Evolutionary conservation across 2,888 invertebrate genomes (phyloP).

Genomic region (Dryomyza anilis): DNA sequence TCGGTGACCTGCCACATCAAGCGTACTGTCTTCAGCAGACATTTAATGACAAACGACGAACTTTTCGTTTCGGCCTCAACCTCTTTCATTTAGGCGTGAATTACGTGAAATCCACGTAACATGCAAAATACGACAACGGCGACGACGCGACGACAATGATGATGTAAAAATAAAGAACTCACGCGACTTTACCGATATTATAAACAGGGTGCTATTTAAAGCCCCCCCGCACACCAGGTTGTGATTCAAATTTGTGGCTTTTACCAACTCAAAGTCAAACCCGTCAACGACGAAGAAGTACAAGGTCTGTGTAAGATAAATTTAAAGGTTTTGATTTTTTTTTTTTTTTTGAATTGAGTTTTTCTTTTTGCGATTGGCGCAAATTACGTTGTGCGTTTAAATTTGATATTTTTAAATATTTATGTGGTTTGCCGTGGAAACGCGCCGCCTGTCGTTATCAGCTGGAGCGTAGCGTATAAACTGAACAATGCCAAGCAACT

Average conservation of each 20-base stretch:
- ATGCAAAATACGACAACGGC: not conserved
- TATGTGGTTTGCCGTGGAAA: too few species aligned
- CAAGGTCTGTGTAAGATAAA: not conserved
- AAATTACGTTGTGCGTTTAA: too few species aligned
- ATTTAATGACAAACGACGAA: slow-evolving; percentile 56
- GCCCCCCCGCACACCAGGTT: not conserved
- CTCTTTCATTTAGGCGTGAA: slow-evolving; percentile 31
- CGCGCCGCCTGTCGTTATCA: too few species aligned
- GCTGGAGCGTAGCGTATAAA: too few species aligned
- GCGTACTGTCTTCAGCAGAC: slow-evolving; percentile 55
- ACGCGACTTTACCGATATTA: too few species aligned
- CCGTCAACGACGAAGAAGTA: not conserved
- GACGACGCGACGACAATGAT: not conserved
- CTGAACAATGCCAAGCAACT: too few species aligned
- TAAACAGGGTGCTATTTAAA: too few species aligned
- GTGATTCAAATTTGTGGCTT: not conserved
- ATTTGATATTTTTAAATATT: too few species aligned
- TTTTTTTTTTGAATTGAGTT: not conserved
- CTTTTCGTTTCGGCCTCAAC: slow-evolving; percentile 30
- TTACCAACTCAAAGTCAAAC: not conserved
- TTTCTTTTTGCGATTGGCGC: too few species aligned
- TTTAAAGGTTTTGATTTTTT: not conserved
- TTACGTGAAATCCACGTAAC: not conserved
- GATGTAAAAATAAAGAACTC: too few species aligned
- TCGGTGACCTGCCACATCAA: slow-evolving; percentile 61